Evolutionary conservation across 30 jellyfish, hydroid and myxozoan species (phyloP), one percentile per base, ranked within the genome.

Genomic region (Morbakka virulenta): DNA sequence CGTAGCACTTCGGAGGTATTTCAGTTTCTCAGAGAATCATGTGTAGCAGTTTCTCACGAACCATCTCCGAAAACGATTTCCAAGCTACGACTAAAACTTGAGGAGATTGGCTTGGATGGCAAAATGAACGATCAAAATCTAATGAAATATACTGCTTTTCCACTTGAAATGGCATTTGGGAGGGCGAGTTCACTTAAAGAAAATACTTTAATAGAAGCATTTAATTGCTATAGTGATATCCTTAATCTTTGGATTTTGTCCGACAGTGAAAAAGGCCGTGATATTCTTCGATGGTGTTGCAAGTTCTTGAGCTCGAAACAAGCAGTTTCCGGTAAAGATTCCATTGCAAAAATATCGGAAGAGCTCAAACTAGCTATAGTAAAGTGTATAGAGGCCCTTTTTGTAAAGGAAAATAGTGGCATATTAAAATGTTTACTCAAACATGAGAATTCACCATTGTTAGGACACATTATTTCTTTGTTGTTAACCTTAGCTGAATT

Each of bases 301-400:
- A 64, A 57, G 26, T 63, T 83, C 6, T 64, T 83, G 67, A 83
- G 95, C 79, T 72, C 95, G 2, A 62, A 32, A 61, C 64, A 72
- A 17, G 81, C 62, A 1, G 20, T 83, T 2, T 35, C 51, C 65
- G 95, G 95, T 2, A 64, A 62, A 52, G 87, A 62, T 1, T 53
- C 74, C 77, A 32, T 83, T 0, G 87, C 85, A 3, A 30, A n/a
- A 0, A 47, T 74, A 24, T 64, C 96, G 28, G 98, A 92, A 63
- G 98, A 92, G 41, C 47, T 70, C 13, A 80, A 74, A 63, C 47
- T 77, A 1, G 86, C 63, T 13, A 76, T 86, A 22, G 71, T 82
- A 17, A 57, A 14, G 17, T 52, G 57, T 41, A 6, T 41, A 6
- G 57, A 41, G 57, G 17, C 9, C 13, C 17, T 41, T 6, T 17